Conservation (phyloP, 2,888 invertebrate genomes). For the Dicycla oo region DNA sequence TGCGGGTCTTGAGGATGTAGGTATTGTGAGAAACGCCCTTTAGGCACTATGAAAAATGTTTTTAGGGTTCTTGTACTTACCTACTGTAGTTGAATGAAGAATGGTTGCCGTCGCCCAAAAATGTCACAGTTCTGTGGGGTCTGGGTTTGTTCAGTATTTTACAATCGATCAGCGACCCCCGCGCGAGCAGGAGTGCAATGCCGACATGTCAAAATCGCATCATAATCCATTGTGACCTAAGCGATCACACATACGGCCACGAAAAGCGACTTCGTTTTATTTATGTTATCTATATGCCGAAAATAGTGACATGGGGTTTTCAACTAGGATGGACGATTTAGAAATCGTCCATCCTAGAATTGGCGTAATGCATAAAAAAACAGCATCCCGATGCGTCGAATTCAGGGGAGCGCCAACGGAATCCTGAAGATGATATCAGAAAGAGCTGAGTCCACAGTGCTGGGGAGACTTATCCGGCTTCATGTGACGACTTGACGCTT, state of each 20-base stretch:
- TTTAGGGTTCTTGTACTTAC: slow-evolving; percentile 5
- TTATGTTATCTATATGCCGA: neutral
- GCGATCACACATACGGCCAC: neutral
- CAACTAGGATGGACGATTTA: no score
- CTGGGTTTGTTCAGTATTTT: neutral
- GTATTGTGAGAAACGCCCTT: slow-evolving; percentile 9
- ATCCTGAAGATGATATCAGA: no score
- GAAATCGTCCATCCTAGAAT: no score
- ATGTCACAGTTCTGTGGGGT: no score
- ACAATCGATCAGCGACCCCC: neutral
- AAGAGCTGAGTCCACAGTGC: no score
- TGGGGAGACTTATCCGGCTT: no score
- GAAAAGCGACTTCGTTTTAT: neutral
- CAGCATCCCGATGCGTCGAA: no score
- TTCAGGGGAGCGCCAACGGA: no score
- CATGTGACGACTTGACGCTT: no score
- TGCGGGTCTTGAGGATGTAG: slow-evolving; percentile 11
- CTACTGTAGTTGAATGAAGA: neutral
- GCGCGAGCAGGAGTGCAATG: neutral
- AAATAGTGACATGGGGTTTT: neutral
- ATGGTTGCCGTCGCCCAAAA: neutral
- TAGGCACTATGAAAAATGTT: slow-evolving; percentile 10
- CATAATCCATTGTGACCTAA: neutral
- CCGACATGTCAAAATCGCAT: neutral
- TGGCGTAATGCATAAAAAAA: no score